Evolutionary conservation across 1,140 invertebrate species (phyloP).

Genomic region (Drosophila suzukii): DNA sequence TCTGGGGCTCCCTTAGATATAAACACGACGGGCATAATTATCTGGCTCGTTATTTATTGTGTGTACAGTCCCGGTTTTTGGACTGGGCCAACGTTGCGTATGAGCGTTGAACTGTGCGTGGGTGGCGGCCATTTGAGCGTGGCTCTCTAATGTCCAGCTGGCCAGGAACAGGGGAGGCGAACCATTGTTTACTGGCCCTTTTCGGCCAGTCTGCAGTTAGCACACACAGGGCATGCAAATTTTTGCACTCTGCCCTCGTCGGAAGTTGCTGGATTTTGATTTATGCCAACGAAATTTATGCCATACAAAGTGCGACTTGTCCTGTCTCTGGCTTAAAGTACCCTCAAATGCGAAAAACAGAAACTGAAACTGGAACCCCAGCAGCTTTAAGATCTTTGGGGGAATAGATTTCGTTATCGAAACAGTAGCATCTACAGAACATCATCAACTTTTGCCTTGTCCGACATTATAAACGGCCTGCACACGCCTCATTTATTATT

Average conservation of each 20-base stretch:
- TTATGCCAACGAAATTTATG: slow-evolving; percentile 83
- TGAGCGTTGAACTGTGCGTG: slow-evolving; percentile 66
- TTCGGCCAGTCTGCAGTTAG: slow-evolving; percentile 42
- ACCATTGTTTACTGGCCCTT: slow-evolving; percentile 53
- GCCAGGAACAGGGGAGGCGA: not conserved
- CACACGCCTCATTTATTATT: slow-evolving; percentile 84
- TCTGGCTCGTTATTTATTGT: slow-evolving; percentile 76
- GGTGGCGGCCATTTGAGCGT: slow-evolving; percentile 74
- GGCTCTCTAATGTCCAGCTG: slow-evolving; percentile 60
- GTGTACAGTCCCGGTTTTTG: slow-evolving; percentile 35
- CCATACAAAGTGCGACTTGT: slow-evolving; percentile 55
- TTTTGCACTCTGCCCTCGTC: slow-evolving; percentile 77
- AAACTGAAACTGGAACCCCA: slow-evolving; percentile 14
- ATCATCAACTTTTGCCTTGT: slow-evolving; percentile 57
- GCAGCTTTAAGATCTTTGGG: slow-evolving; percentile 41
- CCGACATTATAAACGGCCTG: slow-evolving; percentile 83
- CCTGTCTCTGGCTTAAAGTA: slow-evolving; percentile 41
- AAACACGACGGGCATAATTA: slow-evolving; percentile 72
- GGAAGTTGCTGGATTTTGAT: slow-evolving; percentile 80
- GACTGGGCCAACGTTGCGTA: slow-evolving; percentile 67
- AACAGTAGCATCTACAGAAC: slow-evolving; percentile 48
- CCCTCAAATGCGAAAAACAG: not conserved
- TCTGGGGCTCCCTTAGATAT: slow-evolving; percentile 51
- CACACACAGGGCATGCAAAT: slow-evolving; percentile 65
- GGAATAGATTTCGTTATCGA: slow-evolving; percentile 47